Evolutionary conservation across 1,140 invertebrate species (phyloP).

Genomic region (Zaprionus kolodkinae): DNA sequence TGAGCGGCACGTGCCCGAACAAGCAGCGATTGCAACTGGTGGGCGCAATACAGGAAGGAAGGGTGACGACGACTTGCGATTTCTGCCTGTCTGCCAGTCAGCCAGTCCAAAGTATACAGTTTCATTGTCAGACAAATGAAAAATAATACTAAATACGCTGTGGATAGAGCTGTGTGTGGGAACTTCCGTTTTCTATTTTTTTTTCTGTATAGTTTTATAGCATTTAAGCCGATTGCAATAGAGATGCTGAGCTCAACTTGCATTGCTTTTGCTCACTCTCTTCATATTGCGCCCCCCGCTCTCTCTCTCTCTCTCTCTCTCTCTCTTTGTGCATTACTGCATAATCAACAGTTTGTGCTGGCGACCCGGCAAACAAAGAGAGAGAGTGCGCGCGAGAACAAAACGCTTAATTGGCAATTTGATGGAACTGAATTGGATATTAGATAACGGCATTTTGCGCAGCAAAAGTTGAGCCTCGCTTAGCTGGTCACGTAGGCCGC

Average conservation of each 20-base stretch:
- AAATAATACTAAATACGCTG: constrained; percentile 24
- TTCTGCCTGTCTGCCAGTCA: neutral
- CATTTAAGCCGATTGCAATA: constrained; percentile 23
- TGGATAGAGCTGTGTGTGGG: constrained; percentile 32
- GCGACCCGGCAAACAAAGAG: neutral
- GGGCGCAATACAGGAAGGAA: constrained; percentile 19
- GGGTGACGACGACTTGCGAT: constrained; percentile 1
- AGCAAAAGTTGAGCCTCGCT: constrained; percentile 29
- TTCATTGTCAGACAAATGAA: constrained; percentile 63
- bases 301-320: constrained; percentile 14
- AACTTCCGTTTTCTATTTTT: constrained; percentile 61
- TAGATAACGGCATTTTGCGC: constrained; percentile 70
- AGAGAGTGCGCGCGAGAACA: constrained; percentile 6
- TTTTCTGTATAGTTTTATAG: constrained; percentile 38
- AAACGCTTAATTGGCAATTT: constrained; percentile 70
- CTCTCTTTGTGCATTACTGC: neutral
- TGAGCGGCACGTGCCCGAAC: constrained; percentile 60
- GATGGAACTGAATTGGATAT: constrained; percentile 70
- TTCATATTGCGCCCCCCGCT: neutral
- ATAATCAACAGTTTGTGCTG: constrained; percentile 57
- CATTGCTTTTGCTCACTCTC: neutral
- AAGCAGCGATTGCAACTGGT: constrained; percentile 37
- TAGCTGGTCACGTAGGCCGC: neutral
- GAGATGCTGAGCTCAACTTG: constrained; percentile 9
- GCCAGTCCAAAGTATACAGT: constrained; percentile 37